Conservation (phyloP, 2,888 invertebrate species). For the Escarpia spicata region DNA sequence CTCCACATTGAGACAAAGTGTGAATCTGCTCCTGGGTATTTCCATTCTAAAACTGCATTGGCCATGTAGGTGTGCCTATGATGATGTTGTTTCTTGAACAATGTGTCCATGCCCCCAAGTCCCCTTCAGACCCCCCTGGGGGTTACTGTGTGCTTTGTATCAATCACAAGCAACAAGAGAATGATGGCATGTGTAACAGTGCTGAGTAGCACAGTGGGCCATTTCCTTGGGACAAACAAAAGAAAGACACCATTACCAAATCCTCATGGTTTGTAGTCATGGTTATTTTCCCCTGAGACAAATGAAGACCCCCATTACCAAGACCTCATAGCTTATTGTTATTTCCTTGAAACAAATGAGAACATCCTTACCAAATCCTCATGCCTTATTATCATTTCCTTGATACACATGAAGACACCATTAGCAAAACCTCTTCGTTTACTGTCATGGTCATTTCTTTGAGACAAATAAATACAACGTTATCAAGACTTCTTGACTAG, state of each 20-base stretch:
- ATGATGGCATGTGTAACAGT: background rate
- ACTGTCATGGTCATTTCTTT: too few relatives aligned
- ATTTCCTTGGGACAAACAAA: background rate
- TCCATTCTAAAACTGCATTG: background rate
- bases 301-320: too few relatives aligned
- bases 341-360: background rate
- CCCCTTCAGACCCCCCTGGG: background rate
- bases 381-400: too few relatives aligned
- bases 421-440: too few relatives aligned
- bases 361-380: background rate
- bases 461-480: too few relatives aligned
- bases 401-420: too few relatives aligned
- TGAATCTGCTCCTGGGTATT: background rate
- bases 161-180: slow-evolving; percentile 12
- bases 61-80: background rate
- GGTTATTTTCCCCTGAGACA: too few relatives aligned
- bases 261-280: background rate
- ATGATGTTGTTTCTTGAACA: background rate
- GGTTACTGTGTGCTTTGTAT: background rate
- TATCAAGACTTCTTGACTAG: background rate
- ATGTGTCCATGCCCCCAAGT: background rate
- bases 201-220: background rate
- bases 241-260: background rate
- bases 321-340: too few relatives aligned
- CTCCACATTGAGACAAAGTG: background rate